Percentiles rank a stretch among this genome's conserved stretches.
Conservation (phyloP, 2,888 invertebrate genomes). For the Tuta absoluta region DNA sequence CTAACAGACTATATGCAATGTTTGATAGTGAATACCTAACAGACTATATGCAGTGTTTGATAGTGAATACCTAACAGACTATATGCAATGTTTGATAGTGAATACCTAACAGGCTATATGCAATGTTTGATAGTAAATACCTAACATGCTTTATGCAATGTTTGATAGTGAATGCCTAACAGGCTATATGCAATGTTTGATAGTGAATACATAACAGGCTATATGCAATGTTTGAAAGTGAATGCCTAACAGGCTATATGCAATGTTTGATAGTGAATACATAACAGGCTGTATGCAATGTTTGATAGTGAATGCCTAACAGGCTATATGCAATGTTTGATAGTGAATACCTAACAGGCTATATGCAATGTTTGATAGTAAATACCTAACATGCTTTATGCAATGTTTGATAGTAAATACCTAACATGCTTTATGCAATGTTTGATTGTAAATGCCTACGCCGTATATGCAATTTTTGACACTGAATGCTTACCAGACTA, state of each 20-base stretch:
- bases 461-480: too few relatives aligned
- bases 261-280: too few relatives aligned
- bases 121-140: slow-evolving; percentile 59
- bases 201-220: too few relatives aligned
- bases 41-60: not conserved
- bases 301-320: slow-evolving; percentile 78
- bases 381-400: too few relatives aligned
- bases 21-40: slow-evolving; percentile 40
- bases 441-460: slow-evolving; percentile 40
- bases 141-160: not conserved
- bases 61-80: too few relatives aligned
- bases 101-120: slow-evolving; percentile 84
- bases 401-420: slow-evolving; percentile 42
- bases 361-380: too few relatives aligned
- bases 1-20: slow-evolving; percentile 83
- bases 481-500: too few relatives aligned
- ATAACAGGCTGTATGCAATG: too few relatives aligned
- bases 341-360: not conserved
- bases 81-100: too few relatives aligned
- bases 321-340: slow-evolving; percentile 82
- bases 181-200: too few relatives aligned
- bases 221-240: slow-evolving; percentile 73
- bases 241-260: not conserved
- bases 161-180: too few relatives aligned
- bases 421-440: slow-evolving; percentile 84